Evolutionary conservation across 2,888 invertebrate genomes (phyloP).

Genomic region (Itoplectis maculator): DNA sequence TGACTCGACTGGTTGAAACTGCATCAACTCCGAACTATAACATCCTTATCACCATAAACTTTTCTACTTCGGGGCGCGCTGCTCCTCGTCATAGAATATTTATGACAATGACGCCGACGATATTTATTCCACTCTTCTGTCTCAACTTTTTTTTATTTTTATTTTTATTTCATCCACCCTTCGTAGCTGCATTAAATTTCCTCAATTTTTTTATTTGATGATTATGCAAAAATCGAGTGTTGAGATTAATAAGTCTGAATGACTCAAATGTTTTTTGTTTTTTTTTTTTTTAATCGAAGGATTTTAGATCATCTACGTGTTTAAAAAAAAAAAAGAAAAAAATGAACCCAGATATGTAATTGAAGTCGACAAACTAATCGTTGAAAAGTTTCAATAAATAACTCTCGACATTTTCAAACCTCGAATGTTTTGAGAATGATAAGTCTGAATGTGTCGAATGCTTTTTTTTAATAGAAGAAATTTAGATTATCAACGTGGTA

Average conservation of each 20-base stretch:
- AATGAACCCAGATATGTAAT: neutral
- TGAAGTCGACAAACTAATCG: neutral
- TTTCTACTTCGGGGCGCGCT: slow-evolving; percentile 2
- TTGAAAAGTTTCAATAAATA: neutral
- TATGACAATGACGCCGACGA: slow-evolving; percentile 33
- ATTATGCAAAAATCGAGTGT: neutral
- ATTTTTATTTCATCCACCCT: neutral
- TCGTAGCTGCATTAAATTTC: neutral
- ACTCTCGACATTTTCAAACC: slow-evolving; percentile 1
- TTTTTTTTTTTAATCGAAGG: too few relatives aligned
- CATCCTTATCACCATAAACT: slow-evolving; percentile 42
- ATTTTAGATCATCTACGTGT: neutral
- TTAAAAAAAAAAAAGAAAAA: too few relatives aligned
- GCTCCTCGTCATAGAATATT: slow-evolving; percentile 42
- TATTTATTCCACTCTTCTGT: slow-evolving; percentile 24
- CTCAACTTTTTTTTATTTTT: too few relatives aligned
- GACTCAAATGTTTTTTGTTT: neutral
- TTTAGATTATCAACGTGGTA: neutral
- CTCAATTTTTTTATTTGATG: neutral
- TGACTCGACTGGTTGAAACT: slow-evolving; percentile 40
- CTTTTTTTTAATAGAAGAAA: too few relatives aligned
- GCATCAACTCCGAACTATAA: slow-evolving; percentile 28
- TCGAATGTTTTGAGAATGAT: too few relatives aligned
- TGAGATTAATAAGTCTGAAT: neutral
- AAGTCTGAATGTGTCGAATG: too few relatives aligned